These are phyloP conservation scores for Sebastes cheni DNA, from an alignment of 2,797 vertebrate species.

Conservation along the genomic window DNA sequence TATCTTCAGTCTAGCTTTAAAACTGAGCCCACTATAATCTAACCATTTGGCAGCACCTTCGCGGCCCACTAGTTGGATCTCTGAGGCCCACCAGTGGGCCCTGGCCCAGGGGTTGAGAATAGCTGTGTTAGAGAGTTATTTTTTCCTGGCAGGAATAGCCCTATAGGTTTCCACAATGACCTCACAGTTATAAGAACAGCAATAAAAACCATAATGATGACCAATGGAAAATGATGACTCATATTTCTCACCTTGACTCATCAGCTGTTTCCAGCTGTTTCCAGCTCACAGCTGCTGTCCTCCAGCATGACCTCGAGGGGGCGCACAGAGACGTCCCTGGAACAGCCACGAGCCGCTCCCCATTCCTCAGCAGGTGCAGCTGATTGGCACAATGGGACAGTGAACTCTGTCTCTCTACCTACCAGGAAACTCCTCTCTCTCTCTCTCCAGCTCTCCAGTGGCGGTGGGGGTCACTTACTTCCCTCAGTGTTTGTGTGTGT, in stretches of 20 bases:
- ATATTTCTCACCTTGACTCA: no score
- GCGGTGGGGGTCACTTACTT: not conserved
- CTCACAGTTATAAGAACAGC: not conserved
- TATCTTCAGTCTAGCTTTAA: no score
- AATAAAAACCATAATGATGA: not conserved
- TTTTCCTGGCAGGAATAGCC: no score
- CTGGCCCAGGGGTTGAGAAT: no score
- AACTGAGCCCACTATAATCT: no score
- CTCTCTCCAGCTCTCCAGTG: no score
- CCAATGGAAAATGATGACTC: not conserved
- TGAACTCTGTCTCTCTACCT: not conserved
- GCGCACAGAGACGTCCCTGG: not conserved
- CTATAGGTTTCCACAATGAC: not conserved
- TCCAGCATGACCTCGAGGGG: not conserved
- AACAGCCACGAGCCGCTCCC: constrained; percentile 30
- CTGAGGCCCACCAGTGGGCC: no score
- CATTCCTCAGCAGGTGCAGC: constrained; percentile 64
- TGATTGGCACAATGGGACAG: constrained; percentile 8
- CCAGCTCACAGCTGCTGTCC: not conserved
- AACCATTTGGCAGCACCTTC: no score
- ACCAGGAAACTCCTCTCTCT: no score
- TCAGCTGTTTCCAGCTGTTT: not conserved
- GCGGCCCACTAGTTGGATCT: no score
- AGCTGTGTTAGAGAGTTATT: no score
- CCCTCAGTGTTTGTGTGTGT: not conserved